phyloP scores from a whole-genome alignment of 2,113 vertebrate genomes.

The Phoenicopterus ruber region DNA sequence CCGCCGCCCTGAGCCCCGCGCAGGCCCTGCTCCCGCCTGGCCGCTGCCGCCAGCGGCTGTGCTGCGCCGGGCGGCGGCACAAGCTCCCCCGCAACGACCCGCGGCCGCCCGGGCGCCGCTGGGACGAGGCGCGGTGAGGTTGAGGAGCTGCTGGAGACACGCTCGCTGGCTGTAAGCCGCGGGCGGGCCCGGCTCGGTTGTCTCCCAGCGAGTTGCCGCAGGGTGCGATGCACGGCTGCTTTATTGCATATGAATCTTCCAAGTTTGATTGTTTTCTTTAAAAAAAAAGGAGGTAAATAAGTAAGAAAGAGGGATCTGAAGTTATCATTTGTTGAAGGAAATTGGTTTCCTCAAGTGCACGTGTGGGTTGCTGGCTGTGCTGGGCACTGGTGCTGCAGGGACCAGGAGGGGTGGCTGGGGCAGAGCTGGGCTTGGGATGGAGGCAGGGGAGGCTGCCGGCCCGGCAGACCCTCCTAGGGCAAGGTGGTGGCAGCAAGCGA shows the following conservation, averaged over 20 bases:
- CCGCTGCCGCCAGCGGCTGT: too few species aligned
- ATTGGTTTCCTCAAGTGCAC: background rate
- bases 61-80: too few species aligned
- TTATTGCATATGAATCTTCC: background rate
- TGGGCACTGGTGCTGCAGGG: background rate
- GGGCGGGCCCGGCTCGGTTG: fast-evolving
- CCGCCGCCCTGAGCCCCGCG: background rate
- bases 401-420: background rate
- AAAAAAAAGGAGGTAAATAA: background rate
- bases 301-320: background rate
- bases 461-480: background rate
- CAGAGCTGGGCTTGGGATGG: background rate
- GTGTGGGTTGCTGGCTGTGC: background rate
- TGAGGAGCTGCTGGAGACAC: background rate
- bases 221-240: fast-evolving
- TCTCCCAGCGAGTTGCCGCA: fast-evolving
- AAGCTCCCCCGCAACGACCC: background rate
- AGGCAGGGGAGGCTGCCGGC: background rate
- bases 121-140: background rate
- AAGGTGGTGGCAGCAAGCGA: background rate
- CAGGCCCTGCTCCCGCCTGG: background rate
- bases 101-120: background rate
- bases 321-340: background rate
- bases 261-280: background rate
- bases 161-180: fast-evolving